phyloP scores from a whole-genome alignment of 2,888 invertebrate species.

The Salticus scenicus region DNA sequence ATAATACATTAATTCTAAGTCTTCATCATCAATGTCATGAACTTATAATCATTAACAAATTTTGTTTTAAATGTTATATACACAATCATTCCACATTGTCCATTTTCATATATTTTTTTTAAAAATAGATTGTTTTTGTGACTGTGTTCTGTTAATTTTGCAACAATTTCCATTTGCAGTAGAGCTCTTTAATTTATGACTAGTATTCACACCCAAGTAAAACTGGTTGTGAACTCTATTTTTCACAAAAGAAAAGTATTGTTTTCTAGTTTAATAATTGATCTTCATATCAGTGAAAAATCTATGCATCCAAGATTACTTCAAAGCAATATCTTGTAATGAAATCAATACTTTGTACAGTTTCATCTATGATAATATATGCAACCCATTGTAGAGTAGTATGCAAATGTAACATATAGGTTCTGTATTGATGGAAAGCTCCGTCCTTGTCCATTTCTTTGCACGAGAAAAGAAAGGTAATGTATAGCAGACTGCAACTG shows the following conservation, averaged over 20 bases:
- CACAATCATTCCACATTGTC: too few species aligned
- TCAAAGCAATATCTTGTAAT: background rate
- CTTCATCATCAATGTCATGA: too few species aligned
- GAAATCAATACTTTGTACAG: background rate
- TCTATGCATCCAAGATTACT: background rate
- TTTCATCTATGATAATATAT: background rate
- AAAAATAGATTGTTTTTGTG: background rate
- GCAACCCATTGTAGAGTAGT: background rate
- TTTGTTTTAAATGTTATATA: too few species aligned
- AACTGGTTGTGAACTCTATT: background rate
- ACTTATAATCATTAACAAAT: too few species aligned
- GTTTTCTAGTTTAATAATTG: conserved; percentile 5
- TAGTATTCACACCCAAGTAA: background rate
- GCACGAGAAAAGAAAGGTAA: background rate
- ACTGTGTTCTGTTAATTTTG: background rate
- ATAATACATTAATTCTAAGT: too few species aligned
- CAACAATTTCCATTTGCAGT: too few species aligned
- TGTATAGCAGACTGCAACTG: background rate
- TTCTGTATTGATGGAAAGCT: conserved; percentile 17
- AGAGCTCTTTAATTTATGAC: too few species aligned
- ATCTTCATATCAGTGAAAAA: background rate
- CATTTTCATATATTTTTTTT: too few species aligned
- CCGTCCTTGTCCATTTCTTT: conserved; percentile 20
- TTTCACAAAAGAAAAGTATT: background rate
- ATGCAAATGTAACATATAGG: background rate